phyloP scores from a whole-genome alignment of 2,113 vertebrate species.

The Anser cygnoides region DNA sequence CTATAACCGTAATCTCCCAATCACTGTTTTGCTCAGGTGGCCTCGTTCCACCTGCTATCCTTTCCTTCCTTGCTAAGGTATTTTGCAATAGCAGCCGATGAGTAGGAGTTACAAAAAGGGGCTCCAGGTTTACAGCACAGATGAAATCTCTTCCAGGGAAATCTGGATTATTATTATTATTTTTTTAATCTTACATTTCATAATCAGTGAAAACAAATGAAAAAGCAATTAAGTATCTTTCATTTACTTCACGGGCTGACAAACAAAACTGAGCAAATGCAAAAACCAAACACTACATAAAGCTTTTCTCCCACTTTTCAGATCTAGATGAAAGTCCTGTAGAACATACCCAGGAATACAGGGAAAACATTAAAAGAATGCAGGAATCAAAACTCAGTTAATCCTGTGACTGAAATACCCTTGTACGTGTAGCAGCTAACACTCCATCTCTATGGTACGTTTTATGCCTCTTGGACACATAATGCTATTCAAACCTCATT shows the following conservation, averaged over 20 bases:
- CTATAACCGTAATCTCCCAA: slow-evolving; percentile 13
- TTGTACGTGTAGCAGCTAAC: neutral
- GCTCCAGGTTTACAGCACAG: neutral
- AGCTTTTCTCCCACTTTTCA: neutral
- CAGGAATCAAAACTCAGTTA: neutral
- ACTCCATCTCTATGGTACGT: neutral
- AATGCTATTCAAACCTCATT: neutral
- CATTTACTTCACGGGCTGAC: neutral
- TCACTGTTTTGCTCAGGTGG: slow-evolving; percentile 14
- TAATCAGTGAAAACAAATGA: neutral
- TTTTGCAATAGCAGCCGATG: slow-evolving; percentile 34
- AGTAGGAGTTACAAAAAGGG: neutral
- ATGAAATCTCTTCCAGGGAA: neutral
- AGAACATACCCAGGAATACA: neutral
- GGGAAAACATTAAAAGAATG: neutral
- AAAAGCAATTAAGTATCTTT: neutral
- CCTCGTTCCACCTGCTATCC: neutral
- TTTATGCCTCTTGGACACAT: neutral
- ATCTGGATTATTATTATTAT: neutral
- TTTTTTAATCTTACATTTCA: neutral
- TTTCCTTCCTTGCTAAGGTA: neutral
- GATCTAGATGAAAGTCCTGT: neutral
- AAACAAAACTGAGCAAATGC: neutral
- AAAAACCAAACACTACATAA: neutral
- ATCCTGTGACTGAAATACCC: neutral